A percentile compares a stretch with the other conserved stretches of the same genome.
Conservation (phyloP, 2,113 vertebrate species). For the Sander vitreus region DNA sequence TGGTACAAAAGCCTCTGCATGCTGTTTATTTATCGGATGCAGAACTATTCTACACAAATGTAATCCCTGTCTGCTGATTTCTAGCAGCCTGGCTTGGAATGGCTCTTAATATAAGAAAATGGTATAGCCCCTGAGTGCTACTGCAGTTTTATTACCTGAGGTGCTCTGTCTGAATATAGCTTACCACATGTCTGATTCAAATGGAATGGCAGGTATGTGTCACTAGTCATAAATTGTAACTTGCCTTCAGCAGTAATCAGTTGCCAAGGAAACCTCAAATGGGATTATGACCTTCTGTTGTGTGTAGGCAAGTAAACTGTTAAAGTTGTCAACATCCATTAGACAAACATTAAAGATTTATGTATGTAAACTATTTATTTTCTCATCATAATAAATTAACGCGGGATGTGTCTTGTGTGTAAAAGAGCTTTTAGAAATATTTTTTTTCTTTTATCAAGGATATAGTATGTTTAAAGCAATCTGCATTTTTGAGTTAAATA, state of each 20-base stretch:
- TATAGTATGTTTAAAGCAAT: slow-evolving; percentile 20
- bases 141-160: slow-evolving; percentile 80
- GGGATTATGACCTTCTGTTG: slow-evolving; percentile 81
- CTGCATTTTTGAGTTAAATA: slow-evolving; percentile 29
- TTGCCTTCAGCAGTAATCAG: slow-evolving; percentile 81
- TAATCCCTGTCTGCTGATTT: slow-evolving; percentile 70
- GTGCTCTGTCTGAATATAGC: slow-evolving; percentile 80
- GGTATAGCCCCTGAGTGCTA: slow-evolving; percentile 70
- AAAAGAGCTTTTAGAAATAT: slow-evolving; percentile 14
- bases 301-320: slow-evolving; percentile 66
- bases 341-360: slow-evolving; percentile 72
- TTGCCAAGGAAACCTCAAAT: slow-evolving; percentile 79
- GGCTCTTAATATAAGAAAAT: slow-evolving; percentile 73
- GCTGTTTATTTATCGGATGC: slow-evolving; percentile 57
- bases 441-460: neutral
- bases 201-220: slow-evolving; percentile 84
- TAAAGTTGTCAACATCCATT: slow-evolving; percentile 71
- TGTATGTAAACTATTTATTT: slow-evolving; percentile 67
- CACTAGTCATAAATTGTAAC: slow-evolving; percentile 77
- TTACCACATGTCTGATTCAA: slow-evolving; percentile 82
- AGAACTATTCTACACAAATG: slow-evolving; percentile 57
- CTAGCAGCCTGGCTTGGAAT: slow-evolving; percentile 70
- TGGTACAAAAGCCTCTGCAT: slow-evolving; percentile 42
- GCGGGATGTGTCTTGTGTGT: slow-evolving; percentile 15
- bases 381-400: slow-evolving; percentile 68